Evolutionary conservation across 2,797 vertebrate genomes (phyloP).

Genomic region (Sciurus carolinensis): DNA sequence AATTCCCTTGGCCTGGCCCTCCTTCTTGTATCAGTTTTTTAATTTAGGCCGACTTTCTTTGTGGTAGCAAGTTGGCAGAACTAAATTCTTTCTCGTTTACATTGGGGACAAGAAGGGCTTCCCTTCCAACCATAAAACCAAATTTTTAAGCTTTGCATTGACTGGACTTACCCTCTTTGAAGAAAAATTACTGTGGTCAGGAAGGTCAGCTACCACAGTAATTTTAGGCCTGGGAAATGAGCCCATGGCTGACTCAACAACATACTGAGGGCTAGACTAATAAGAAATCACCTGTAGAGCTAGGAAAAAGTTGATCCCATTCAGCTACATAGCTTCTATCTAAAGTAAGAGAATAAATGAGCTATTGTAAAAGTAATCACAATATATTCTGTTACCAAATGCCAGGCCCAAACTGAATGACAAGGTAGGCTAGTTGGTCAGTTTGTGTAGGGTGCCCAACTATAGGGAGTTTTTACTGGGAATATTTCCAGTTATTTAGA

Average conservation of each 20-base stretch:
- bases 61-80: neutral
- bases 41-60: neutral
- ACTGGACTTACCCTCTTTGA: neutral
- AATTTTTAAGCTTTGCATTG: slow-evolving; percentile 1
- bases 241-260: neutral
- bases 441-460: neutral
- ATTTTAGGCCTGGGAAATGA: slow-evolving; percentile 35
- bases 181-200: neutral
- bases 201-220: neutral
- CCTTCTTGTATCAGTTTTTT: slow-evolving; percentile 1
- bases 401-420: neutral
- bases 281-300: neutral
- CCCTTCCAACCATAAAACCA: slow-evolving; percentile 15
- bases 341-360: neutral
- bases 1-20: neutral
- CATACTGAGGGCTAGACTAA: neutral
- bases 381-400: neutral
- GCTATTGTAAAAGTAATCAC: neutral
- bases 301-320: neutral
- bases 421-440: neutral
- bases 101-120: neutral
- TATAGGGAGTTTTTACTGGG: neutral
- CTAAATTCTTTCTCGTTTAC: slow-evolving; percentile 28
- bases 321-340: neutral
- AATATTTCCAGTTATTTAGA: neutral